Evolutionary conservation across 2,797 vertebrate species (phyloP).

Genomic region (Nasua narica): DNA sequence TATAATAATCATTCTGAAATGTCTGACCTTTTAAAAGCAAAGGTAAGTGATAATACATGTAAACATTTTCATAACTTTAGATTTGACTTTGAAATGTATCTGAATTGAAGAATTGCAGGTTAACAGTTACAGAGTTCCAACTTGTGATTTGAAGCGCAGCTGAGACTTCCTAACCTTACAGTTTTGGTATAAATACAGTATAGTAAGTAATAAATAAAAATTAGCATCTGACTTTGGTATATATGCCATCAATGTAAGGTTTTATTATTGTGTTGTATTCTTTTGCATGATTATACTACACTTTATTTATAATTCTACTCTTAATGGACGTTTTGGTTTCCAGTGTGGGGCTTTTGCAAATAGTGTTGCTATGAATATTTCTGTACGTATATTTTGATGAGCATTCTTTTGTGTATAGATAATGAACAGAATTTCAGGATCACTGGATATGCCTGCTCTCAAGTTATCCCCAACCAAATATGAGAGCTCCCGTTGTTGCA

Average conservation of each 20-base stretch:
- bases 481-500: neutral
- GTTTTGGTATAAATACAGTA: neutral
- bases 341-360: neutral
- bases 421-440: neutral
- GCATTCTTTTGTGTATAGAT: neutral
- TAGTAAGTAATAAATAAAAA: neutral
- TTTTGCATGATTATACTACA: neutral
- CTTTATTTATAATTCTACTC: neutral
- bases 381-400: neutral
- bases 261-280: neutral
- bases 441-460: neutral
- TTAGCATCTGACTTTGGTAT: neutral
- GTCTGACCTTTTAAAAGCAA: slow-evolving; percentile 85
- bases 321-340: neutral
- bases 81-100: neutral
- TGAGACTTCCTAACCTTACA: neutral
- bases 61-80: neutral
- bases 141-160: neutral
- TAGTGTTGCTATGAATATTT: neutral
- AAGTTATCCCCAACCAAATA: neutral
- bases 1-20: slow-evolving; percentile 84
- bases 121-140: neutral
- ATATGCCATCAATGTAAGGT: neutral
- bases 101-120: neutral
- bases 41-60: slow-evolving; percentile 76